Conservation (phyloP, 2,797 vertebrate species). For the Rhynchonycteris naso region DNA sequence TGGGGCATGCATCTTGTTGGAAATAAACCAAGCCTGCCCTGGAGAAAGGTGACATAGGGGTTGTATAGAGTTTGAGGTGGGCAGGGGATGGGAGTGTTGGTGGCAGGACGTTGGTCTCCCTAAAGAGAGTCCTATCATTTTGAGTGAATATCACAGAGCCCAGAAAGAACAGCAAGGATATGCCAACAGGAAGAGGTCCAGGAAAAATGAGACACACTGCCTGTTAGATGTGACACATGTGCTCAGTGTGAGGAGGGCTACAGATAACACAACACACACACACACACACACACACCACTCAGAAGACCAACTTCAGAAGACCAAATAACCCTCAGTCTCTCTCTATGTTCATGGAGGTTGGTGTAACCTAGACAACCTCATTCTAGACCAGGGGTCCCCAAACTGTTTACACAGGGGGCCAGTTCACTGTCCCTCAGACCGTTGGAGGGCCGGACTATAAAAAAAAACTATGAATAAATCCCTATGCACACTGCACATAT, state of each 20-base stretch:
- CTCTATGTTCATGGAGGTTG: not conserved
- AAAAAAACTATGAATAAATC: too few species aligned
- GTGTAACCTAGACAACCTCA: not conserved
- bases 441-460: too few species aligned
- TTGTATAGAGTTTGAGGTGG: not conserved
- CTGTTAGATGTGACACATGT: not conserved
- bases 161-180: not conserved
- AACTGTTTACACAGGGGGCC: too few species aligned
- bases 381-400: too few species aligned
- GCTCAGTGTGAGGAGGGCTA: not conserved
- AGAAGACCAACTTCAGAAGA: too few species aligned
- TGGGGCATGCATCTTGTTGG: not conserved
- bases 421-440: too few species aligned
- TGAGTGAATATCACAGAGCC: not conserved
- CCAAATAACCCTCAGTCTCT: not conserved
- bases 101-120: not conserved
- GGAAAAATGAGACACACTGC: not conserved
- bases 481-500: too few species aligned
- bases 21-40: not conserved
- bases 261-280: not conserved
- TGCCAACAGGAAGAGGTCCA: not conserved
- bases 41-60: not conserved
- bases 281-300: accelerated
- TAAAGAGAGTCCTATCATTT: not conserved
- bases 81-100: not conserved